These are phyloP conservation scores for Tragelaphus scriptus DNA, from an alignment of 2,113 vertebrate genomes.

Conservation along the genomic window DNA sequence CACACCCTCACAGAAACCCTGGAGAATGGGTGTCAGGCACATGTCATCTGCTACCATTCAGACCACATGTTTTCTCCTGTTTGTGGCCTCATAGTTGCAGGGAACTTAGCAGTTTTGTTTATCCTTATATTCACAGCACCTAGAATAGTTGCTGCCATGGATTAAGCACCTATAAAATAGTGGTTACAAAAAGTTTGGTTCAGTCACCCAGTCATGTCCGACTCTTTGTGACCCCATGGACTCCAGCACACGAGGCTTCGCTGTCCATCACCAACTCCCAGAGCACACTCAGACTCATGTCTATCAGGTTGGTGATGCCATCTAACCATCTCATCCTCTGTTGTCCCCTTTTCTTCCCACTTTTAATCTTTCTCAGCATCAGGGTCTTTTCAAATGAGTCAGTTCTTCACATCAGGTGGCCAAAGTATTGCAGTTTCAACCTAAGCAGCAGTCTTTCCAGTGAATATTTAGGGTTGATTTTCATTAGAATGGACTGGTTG, in stretches of 20 bases:
- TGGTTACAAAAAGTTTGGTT: neutral
- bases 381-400: neutral
- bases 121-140: neutral
- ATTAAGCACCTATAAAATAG: neutral
- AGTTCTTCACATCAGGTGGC: neutral
- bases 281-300: neutral
- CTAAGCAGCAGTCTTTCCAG: neutral
- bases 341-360: neutral
- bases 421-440: neutral
- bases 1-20: neutral
- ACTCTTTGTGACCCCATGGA: neutral
- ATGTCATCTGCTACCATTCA: accelerated
- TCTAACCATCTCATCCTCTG: neutral
- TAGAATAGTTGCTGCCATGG: neutral
- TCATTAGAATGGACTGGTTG: neutral
- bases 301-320: accelerated
- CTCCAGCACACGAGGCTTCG: neutral
- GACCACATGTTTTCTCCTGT: neutral
- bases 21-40: accelerated
- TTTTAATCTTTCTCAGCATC: neutral
- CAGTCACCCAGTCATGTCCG: neutral
- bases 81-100: neutral
- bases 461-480: neutral
- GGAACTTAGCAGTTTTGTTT: neutral
- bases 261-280: neutral